These are phyloP conservation scores for Sander lucioperca DNA, from an alignment of 2,113 vertebrate genomes.

Conservation along the genomic window DNA sequence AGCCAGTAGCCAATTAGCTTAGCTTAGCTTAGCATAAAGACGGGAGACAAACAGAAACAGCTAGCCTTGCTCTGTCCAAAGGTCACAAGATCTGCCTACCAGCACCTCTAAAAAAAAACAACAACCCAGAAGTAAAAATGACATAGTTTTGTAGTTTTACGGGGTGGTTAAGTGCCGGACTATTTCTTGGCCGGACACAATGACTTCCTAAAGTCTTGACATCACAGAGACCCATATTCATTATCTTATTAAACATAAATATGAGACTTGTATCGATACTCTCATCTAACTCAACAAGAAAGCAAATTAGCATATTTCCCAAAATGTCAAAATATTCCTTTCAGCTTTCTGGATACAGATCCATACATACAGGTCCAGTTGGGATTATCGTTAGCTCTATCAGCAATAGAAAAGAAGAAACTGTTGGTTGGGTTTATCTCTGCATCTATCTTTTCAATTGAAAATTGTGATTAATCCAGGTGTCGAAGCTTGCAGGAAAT, in stretches of 20 bases:
- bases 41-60: too few relatives aligned
- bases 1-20: not conserved
- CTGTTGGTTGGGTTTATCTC: not conserved
- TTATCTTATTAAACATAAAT: not conserved
- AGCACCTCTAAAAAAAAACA: too few relatives aligned
- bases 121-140: not conserved
- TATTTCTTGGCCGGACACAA: not conserved
- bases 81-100: too few relatives aligned
- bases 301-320: not conserved
- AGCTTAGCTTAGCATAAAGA: slow-evolving; percentile 12
- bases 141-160: too few relatives aligned
- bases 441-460: slow-evolving; percentile 2
- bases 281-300: not conserved
- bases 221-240: not conserved
- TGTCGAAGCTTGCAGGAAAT: slow-evolving; percentile 33
- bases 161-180: not conserved
- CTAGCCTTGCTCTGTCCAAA: not conserved
- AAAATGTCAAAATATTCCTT: not conserved
- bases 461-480: slow-evolving; percentile 2
- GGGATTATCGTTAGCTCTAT: not conserved
- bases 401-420: not conserved
- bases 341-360: not conserved
- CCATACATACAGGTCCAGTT: too few relatives aligned
- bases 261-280: not conserved
- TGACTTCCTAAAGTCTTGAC: not conserved